phyloP scores from a whole-genome alignment of 2,797 vertebrate genomes.

The Austrolebias charrua region DNA sequence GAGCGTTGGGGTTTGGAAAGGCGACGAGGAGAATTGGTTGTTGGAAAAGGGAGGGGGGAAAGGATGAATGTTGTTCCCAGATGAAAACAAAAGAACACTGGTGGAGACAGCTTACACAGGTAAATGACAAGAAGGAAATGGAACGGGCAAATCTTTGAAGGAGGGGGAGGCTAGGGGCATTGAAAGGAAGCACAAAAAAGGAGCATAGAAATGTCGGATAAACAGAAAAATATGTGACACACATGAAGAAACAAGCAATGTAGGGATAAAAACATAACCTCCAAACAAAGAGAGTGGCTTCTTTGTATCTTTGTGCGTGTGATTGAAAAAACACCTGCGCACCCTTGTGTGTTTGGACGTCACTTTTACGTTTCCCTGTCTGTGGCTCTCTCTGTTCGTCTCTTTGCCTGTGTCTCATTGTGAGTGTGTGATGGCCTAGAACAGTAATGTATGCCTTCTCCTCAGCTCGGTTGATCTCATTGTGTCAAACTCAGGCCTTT shows the following conservation, averaged over 20 bases:
- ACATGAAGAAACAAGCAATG: neutral
- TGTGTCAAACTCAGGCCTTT: conserved; percentile 82
- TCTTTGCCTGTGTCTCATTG: conserved; percentile 22
- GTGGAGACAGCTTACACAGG: conserved; percentile 39
- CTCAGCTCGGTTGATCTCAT: conserved; percentile 81
- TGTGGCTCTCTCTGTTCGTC: conserved; percentile 8
- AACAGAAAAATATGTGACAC: neutral
- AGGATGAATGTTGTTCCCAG: conserved; percentile 52
- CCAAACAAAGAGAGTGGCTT: neutral
- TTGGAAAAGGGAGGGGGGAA: conserved; percentile 34
- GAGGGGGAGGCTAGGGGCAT: neutral
- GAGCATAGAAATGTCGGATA: conserved; percentile 5
- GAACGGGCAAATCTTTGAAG: conserved; percentile 2
- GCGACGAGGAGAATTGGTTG: conserved; percentile 28
- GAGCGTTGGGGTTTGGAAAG: conserved; percentile 14
- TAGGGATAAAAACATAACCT: conserved; percentile 1
- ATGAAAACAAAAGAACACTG: conserved; percentile 48
- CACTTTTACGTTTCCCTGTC: conserved; percentile 27
- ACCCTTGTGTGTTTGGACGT: conserved; percentile 2
- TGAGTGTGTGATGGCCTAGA: conserved; percentile 76
- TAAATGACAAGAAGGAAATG: conserved; percentile 31
- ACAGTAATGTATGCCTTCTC: conserved; percentile 77
- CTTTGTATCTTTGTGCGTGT: neutral
- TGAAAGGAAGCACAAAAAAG: neutral
- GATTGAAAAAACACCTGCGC: conserved; percentile 34